phyloP scores from a whole-genome alignment of 2,888 invertebrate genomes.

The Xanthia icteritia region DNA sequence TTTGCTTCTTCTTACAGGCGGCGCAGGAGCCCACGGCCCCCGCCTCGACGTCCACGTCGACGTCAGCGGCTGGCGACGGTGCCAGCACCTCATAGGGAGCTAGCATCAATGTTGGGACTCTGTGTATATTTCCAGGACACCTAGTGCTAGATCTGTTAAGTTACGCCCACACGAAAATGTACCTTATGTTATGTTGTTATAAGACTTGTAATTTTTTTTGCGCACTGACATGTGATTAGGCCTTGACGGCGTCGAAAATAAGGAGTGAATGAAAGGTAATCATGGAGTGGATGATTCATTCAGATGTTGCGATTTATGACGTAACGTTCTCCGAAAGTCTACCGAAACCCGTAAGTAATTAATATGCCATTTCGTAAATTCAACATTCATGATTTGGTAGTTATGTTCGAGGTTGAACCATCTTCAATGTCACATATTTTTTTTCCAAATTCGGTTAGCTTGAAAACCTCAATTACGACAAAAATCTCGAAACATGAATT shows the following conservation, averaged over 20 bases:
- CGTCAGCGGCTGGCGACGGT: conserved; percentile 76
- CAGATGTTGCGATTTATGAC: background rate
- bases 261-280: background rate
- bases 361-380: background rate
- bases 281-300: background rate
- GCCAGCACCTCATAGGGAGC: conserved; percentile 70
- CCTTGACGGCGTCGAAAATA: background rate
- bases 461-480: background rate
- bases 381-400: background rate
- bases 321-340: background rate
- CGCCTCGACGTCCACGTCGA: conserved; percentile 78
- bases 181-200: conserved; percentile 69
- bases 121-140: conserved; percentile 65
- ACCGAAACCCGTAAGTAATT: background rate
- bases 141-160: conserved; percentile 67
- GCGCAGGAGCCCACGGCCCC: conserved; percentile 83
- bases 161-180: conserved; percentile 67
- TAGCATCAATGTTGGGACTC: conserved; percentile 60
- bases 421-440: background rate
- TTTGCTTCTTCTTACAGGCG: conserved; percentile 79
- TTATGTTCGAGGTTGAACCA: background rate
- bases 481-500: background rate
- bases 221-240: conserved; percentile 49
- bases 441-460: conserved; percentile 13
- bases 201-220: conserved; percentile 53